A percentile compares a stretch with the other conserved stretches of the same genome.
Evolutionary conservation across 2,797 vertebrate genomes (phyloP).

Genomic region (Corythornis leucogaster): DNA sequence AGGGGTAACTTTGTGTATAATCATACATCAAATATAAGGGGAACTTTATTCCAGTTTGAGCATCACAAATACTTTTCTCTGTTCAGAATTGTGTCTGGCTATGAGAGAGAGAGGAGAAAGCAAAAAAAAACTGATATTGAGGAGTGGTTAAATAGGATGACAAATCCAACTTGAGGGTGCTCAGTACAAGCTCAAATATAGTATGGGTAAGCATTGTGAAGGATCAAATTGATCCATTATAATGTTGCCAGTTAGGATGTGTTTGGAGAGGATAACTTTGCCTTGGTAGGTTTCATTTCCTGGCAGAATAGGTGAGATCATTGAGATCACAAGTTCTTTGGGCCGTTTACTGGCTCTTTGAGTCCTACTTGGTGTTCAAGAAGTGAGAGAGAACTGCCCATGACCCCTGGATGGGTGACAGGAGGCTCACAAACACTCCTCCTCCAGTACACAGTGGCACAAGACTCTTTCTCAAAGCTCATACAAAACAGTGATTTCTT

Average conservation of each 20-base stretch:
- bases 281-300: not conserved
- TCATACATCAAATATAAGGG: not conserved
- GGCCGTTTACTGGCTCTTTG: not conserved
- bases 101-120: not conserved
- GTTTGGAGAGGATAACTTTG: not conserved
- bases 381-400: not conserved
- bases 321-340: not conserved
- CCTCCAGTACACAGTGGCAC: not conserved
- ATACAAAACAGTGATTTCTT: not conserved
- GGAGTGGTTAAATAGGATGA: not conserved
- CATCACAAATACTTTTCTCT: not conserved
- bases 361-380: not conserved
- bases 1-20: not conserved
- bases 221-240: not conserved
- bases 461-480: not conserved
- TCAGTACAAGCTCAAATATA: not conserved
- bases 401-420: not conserved
- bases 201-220: not conserved
- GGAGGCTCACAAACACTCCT: not conserved
- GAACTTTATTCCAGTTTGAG: not conserved
- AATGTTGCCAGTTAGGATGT: not conserved
- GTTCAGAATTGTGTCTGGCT: not conserved
- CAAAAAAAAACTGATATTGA: not conserved
- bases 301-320: not conserved
- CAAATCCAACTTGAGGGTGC: not conserved